These are phyloP conservation scores for Melospiza melodia DNA, from an alignment of 2,113 vertebrate genomes.

Conservation along the genomic window DNA sequence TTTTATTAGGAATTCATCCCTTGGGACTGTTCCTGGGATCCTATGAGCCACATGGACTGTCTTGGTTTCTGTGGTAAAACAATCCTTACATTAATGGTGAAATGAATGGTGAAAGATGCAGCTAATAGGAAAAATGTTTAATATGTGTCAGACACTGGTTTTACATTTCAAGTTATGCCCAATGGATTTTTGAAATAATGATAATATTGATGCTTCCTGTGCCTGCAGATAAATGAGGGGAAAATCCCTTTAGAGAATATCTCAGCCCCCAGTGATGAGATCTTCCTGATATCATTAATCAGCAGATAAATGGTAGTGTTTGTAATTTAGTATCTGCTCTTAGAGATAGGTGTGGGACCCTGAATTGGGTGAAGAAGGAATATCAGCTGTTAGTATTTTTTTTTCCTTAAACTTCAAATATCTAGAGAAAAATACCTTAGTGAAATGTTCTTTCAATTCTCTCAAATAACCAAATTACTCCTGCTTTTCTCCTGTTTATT, in stretches of 20 bases:
- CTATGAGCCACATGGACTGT: accelerated
- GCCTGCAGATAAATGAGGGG: neutral
- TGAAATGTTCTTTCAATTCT: neutral
- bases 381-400: neutral
- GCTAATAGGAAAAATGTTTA: neutral
- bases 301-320: neutral
- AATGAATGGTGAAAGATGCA: neutral
- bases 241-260: neutral
- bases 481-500: neutral
- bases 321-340: neutral
- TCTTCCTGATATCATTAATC: neutral
- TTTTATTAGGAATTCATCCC: neutral
- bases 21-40: neutral
- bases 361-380: neutral
- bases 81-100: neutral
- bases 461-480: neutral
- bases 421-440: neutral
- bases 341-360: neutral
- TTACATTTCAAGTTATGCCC: neutral
- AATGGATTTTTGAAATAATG: neutral
- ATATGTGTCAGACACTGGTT: neutral
- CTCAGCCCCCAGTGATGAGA: neutral
- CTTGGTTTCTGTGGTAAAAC: neutral
- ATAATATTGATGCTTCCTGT: neutral
- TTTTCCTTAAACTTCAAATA: neutral